Base-by-base conservation (phyloP, 2,888 invertebrate genomes). In the Halocaridina rubra region DNA sequence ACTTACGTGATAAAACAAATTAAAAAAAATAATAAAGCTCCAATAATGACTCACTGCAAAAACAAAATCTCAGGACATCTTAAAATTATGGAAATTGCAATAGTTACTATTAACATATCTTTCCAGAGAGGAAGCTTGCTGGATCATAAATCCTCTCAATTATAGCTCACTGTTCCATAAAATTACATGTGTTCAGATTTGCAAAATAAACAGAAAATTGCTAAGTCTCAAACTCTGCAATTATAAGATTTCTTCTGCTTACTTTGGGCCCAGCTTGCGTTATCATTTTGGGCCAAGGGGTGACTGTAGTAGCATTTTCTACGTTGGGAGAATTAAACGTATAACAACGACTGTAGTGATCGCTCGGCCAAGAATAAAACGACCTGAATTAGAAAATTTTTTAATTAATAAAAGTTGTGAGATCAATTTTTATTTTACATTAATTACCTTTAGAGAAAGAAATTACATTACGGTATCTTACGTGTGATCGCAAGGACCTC, bases 261-360 rank as follows among this genome's bases (percentile, higher is more conserved):
- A 81, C 81, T 67, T 81, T 81, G 30, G 81, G 81, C 3, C 81
- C 81, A 19, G 53, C 59, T 29, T 30, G 39, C 1, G 69, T 32
- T 3, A 67, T 79, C 39, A 53, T 69, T 53, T 69, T 53, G n/a
- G 80, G n/a, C 61, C 75, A 39, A 61, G 22, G 8, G 39, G 33
- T 22, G 16, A 46, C 22, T 5, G 75, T 29, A 67, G 22, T 39
- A 8, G 59, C 33, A 53, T 19, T 39, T 24, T 27, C 53, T 19
- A 69, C 27, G 53, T 27, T 67, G 10, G 57, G 46, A 0, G 72
- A 53, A 64, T 81, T 81, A 75, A 81, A 81, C 30, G 81, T 81
- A 69, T 81, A 81, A 24, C 81, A 81, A 30, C 64, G 74, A 19
- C 81, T 75, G 30, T 81, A 69, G 19, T 29, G 74, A 32, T 81